A percentile compares a stretch with the other conserved stretches of the same genome.
Conservation (phyloP, 2,797 vertebrate species). For the Chloroceryle inda region DNA sequence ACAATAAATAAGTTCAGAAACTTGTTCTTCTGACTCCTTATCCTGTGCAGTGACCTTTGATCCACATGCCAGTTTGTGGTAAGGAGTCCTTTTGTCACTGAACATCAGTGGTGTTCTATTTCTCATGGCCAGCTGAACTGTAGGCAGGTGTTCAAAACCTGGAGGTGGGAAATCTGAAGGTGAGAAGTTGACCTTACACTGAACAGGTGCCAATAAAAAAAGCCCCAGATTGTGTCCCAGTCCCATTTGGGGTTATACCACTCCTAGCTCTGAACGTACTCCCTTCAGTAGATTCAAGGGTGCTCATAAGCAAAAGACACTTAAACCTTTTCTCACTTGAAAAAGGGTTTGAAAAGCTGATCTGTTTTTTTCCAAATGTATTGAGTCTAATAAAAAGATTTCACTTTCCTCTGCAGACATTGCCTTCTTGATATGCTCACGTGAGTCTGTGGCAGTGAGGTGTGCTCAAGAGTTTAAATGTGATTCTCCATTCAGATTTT, state of each 20-base stretch:
- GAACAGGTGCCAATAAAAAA: neutral
- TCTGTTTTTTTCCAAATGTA: neutral
- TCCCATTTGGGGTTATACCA: neutral
- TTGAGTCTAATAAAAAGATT: neutral
- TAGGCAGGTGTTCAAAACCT: conserved; percentile 5
- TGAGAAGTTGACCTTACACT: neutral
- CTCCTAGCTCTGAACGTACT: neutral
- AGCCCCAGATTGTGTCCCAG: neutral
- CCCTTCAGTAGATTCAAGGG: neutral
- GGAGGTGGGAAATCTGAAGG: neutral
- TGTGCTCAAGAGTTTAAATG: neutral
- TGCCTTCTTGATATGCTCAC: neutral
- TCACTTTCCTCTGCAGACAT: neutral
- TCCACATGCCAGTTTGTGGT: neutral
- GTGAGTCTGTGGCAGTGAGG: neutral
- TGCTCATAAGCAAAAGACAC: neutral
- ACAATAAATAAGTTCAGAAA: neutral
- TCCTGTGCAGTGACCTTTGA: neutral
- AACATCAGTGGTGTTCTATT: neutral
- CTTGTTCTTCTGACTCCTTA: neutral
- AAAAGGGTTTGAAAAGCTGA: neutral
- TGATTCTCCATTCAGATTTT: neutral
- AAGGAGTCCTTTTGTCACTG: neutral
- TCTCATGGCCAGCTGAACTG: neutral
- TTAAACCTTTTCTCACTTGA: neutral